phyloP scores from a whole-genome alignment of 2,797 vertebrate species.

The Gila robusta region DNA sequence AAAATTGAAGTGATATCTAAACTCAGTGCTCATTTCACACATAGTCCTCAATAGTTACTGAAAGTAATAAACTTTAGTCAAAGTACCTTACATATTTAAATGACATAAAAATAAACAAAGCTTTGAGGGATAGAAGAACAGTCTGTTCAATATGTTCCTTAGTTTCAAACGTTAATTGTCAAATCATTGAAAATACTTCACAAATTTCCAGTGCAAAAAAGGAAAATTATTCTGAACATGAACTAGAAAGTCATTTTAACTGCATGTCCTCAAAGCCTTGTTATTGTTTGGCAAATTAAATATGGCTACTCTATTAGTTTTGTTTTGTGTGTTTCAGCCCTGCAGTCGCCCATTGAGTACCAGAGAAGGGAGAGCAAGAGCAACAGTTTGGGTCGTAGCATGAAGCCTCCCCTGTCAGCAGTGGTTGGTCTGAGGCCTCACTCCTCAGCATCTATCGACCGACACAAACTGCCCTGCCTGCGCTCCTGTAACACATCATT shows the following conservation, averaged over 20 bases:
- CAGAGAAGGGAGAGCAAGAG: conserved; percentile 92
- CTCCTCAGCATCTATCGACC: conserved; percentile 88
- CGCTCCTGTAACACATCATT: conserved; percentile 87
- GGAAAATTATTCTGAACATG: background rate
- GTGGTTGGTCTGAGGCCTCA: conserved; percentile 80
- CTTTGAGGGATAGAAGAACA: background rate
- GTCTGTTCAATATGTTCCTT: background rate
- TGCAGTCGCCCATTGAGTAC: conserved; percentile 95
- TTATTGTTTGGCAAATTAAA: background rate
- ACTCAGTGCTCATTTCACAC: background rate
- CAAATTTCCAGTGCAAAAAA: background rate
- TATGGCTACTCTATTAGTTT: background rate
- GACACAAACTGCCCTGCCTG: conserved; percentile 82
- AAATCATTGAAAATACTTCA: background rate
- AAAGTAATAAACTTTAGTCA: background rate
- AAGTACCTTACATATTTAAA: conserved; percentile 2
- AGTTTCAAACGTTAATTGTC: background rate
- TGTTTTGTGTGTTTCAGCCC: conserved; percentile 75
- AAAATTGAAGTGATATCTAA: background rate
- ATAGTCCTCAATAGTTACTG: background rate
- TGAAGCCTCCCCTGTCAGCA: conserved; percentile 79
- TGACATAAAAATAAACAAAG: background rate
- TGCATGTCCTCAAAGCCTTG: background rate
- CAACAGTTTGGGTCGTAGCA: conserved; percentile 88
- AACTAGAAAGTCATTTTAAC: background rate